Evolutionary conservation across 2,113 vertebrate genomes (phyloP).

Genomic region (Gadus chalcogrammus): DNA sequence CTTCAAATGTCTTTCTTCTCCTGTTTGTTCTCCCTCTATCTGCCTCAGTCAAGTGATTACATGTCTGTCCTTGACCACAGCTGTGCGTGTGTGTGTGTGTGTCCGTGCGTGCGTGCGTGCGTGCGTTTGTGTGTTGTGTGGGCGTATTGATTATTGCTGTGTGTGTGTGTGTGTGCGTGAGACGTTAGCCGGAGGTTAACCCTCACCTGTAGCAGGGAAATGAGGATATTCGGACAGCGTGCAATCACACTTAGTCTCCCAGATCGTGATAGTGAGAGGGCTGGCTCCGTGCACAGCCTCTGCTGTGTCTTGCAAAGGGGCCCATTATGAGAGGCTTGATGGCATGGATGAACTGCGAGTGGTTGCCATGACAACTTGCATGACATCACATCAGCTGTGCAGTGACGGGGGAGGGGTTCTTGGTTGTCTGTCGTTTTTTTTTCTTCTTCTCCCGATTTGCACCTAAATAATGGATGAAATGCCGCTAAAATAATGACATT

Average conservation of each 20-base stretch:
- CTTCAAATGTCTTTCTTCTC: too few species aligned
- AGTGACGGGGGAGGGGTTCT: constrained; percentile 39
- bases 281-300: constrained; percentile 6
- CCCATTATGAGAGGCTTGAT: constrained; percentile 30
- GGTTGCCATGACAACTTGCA: constrained; percentile 63
- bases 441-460: constrained; percentile 37
- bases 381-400: constrained; percentile 60
- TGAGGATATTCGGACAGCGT: constrained; percentile 37
- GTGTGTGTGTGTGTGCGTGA: constrained; percentile 49
- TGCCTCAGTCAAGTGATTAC: constrained; percentile 35
- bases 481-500: not conserved
- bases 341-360: constrained; percentile 47
- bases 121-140: constrained; percentile 1
- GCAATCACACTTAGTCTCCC: constrained; percentile 10
- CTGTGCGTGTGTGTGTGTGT: not conserved
- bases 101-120: constrained; percentile 12
- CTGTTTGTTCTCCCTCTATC: constrained; percentile 22
- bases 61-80: constrained; percentile 38
- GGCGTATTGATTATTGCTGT: not conserved
- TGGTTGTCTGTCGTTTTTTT: constrained; percentile 6
- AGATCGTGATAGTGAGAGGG: too few species aligned
- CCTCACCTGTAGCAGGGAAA: constrained; percentile 57
- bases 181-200: constrained; percentile 39
- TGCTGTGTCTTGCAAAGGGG: constrained; percentile 15
- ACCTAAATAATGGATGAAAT: constrained; percentile 15